Percentiles rank a stretch among this genome's conserved stretches.
Evolutionary conservation across 2,888 invertebrate genomes (phyloP).

Genomic region (Eurois occulta): DNA sequence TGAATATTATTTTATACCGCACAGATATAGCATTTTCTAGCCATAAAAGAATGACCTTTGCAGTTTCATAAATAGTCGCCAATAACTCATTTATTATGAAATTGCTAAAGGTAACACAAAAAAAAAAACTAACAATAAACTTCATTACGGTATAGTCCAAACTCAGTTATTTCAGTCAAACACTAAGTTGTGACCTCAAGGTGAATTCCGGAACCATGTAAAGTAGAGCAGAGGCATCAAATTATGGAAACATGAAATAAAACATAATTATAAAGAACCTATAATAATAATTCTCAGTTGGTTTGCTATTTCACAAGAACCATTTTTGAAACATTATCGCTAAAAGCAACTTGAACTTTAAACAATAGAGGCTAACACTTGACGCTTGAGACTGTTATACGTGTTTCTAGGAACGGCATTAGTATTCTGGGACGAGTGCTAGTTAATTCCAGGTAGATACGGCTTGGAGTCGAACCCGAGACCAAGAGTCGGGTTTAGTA

Average conservation of each 20-base stretch:
- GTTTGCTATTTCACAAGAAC: background rate
- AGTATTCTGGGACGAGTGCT: conserved; percentile 14
- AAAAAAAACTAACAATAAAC: conserved; percentile 7
- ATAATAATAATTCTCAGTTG: background rate
- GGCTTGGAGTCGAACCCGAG: conserved; percentile 30
- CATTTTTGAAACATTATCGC: background rate
- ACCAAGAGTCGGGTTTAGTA: conserved; percentile 22
- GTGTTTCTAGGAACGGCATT: conserved; percentile 2
- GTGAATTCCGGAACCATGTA: background rate
- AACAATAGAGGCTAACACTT: background rate
- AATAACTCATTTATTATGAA: too few species aligned
- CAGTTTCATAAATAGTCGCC: too few species aligned
- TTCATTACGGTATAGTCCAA: background rate
- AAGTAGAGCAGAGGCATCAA: background rate
- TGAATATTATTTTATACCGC: background rate
- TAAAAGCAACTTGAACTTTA: background rate
- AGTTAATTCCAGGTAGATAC: conserved; percentile 25
- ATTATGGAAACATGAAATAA: background rate
- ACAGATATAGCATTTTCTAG: background rate
- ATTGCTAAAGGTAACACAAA: background rate
- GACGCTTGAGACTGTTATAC: background rate
- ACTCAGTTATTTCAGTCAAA: background rate
- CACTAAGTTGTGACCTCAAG: background rate
- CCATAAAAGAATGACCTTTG: background rate
- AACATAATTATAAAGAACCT: background rate